phyloP scores from a whole-genome alignment of 2,888 invertebrate genomes.

The Orchesellides sinensis region DNA sequence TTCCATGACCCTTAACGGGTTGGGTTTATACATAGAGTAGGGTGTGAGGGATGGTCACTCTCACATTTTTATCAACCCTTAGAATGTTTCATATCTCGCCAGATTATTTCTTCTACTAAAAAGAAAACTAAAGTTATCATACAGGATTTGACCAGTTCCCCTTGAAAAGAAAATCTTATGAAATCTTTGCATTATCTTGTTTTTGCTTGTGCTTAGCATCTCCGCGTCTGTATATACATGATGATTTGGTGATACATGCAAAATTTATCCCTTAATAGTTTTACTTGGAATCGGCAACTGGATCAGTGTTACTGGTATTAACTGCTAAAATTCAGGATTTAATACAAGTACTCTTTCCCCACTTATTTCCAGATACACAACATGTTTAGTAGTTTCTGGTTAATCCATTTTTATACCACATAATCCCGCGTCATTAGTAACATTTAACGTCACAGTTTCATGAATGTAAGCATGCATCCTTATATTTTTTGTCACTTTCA shows the following conservation, averaged over 20 bases:
- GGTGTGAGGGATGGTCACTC: too few species aligned
- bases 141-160: conserved; percentile 68
- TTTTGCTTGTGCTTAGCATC: too few species aligned
- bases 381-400: neutral
- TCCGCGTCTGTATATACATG: too few species aligned
- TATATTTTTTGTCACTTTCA: neutral
- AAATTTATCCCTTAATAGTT: too few species aligned
- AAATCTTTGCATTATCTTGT: conserved; percentile 68
- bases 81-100: too few species aligned
- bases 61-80: too few species aligned
- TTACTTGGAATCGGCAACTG: neutral
- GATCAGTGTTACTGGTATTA: too few species aligned
- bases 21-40: too few species aligned
- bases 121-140: conserved; percentile 11
- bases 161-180: conserved; percentile 67
- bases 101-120: conserved; percentile 3
- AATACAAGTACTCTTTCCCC: neutral
- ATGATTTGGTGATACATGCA: too few species aligned
- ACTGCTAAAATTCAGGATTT: neutral
- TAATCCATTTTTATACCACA: too few species aligned
- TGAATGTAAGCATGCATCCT: neutral
- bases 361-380: neutral
- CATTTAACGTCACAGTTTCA: neutral
- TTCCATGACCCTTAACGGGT: too few species aligned
- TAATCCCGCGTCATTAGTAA: neutral